Conservation (phyloP, 2,113 vertebrate genomes). For the Opisthocomus hoazin region DNA sequence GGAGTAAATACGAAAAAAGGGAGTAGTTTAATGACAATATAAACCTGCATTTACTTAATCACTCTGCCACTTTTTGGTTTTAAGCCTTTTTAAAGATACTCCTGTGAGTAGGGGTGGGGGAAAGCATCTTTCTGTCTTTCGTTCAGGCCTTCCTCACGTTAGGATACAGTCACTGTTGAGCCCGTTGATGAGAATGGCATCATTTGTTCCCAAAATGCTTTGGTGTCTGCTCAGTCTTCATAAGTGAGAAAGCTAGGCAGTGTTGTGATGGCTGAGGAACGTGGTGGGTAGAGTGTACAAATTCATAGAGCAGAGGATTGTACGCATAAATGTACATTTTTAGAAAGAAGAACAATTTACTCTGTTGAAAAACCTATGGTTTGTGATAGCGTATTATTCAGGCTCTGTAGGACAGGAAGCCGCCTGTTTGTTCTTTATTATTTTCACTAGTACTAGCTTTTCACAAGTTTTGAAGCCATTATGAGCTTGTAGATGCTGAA, state of each 20-base stretch:
- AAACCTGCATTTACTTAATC: neutral
- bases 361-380: neutral
- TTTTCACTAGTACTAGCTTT: neutral
- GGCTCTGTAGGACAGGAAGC: too few species aligned
- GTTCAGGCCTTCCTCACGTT: conserved; percentile 46
- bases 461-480: neutral
- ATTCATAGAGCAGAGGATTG: neutral
- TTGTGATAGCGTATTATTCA: neutral
- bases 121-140: neutral
- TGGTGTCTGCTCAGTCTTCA: conserved; percentile 55
- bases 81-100: neutral
- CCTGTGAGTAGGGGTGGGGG: neutral
- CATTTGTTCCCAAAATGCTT: conserved; percentile 59
- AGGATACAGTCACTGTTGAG: conserved; percentile 45
- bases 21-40: neutral
- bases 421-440: neutral
- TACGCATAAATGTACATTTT: neutral
- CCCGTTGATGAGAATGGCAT: conserved; percentile 55
- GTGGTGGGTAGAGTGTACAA: conserved; percentile 39
- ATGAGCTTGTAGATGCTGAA: neutral
- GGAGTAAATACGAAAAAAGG: neutral
- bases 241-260: conserved; percentile 57
- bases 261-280: conserved; percentile 63
- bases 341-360: neutral
- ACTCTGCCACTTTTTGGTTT: neutral